These are phyloP conservation scores for Lethenteron reissneri DNA, from an alignment of 2,113 vertebrate genomes.

Conservation along the genomic window DNA sequence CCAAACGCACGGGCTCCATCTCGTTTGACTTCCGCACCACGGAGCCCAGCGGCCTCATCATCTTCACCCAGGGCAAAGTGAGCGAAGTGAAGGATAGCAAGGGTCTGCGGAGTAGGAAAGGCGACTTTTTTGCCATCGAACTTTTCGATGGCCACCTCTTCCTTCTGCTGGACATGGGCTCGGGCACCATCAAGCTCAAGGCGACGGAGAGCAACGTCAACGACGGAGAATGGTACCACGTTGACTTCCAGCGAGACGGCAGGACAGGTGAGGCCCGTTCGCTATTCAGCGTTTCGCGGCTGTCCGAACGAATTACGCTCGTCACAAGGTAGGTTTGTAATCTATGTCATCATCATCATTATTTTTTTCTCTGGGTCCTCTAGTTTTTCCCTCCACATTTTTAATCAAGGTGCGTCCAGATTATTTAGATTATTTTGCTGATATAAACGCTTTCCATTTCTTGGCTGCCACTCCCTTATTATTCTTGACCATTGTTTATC, in stretches of 20 bases:
- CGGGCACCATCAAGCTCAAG: constrained; percentile 80
- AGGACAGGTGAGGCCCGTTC: constrained; percentile 44
- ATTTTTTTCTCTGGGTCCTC: too few species aligned
- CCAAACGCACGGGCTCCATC: constrained; percentile 55
- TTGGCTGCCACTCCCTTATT: too few species aligned
- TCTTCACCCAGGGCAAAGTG: constrained; percentile 86
- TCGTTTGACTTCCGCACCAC: constrained; percentile 77
- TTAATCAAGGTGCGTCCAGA: too few species aligned
- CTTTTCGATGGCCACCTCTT: constrained; percentile 92
- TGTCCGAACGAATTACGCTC: too few species aligned
- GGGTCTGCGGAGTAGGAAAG: constrained; percentile 60
- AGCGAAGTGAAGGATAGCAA: constrained; percentile 75
- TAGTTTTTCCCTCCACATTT: too few species aligned
- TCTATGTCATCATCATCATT: too few species aligned
- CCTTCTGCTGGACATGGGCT: constrained; percentile 85
- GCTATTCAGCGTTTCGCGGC: too few species aligned
- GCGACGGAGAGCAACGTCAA: constrained; percentile 89
- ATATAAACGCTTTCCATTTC: too few species aligned
- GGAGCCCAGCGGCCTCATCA: constrained; percentile 58
- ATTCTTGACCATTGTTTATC: too few species aligned
- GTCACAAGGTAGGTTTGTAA: too few species aligned
- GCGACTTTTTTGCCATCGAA: constrained; percentile 94
- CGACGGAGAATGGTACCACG: constrained; percentile 96
- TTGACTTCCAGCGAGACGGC: constrained; percentile 87
- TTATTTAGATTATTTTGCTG: too few species aligned